Conservation (phyloP, 2,888 invertebrate species). For the Stenchaetothrips biformis region DNA sequence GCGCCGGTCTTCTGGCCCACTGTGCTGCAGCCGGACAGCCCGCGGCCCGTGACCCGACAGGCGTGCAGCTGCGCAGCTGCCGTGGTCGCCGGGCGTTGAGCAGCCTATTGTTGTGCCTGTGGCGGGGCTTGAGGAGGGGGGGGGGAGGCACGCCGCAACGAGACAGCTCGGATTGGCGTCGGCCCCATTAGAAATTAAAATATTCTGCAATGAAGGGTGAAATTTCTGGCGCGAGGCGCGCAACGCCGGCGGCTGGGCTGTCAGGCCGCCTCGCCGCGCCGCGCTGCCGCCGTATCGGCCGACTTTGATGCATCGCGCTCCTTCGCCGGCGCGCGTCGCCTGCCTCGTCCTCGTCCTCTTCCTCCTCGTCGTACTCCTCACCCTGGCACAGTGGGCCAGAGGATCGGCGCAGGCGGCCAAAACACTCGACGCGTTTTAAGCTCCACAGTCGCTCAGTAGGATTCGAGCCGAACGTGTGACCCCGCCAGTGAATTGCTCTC, state of each 20-base stretch:
- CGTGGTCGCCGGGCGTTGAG: background rate
- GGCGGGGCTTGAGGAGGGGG: background rate
- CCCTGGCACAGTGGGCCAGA: no score
- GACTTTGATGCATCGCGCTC: background rate
- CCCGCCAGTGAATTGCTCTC: no score
- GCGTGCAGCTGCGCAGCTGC: background rate
- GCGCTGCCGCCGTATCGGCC: background rate
- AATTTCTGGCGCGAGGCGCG: background rate
- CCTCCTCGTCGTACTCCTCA: no score
- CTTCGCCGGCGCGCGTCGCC: background rate
- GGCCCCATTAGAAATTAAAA: constrained; percentile 11
- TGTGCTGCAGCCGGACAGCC: no score
- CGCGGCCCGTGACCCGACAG: no score
- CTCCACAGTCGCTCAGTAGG: no score
- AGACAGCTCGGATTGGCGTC: no score
- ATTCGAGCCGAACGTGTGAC: no score
- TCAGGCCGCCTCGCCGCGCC: background rate
- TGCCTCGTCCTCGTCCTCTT: no score
- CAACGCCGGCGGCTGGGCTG: background rate
- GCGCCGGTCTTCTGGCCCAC: no score
- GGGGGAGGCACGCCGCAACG: background rate
- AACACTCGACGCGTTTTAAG: no score
- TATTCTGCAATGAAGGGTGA: constrained; percentile 1
- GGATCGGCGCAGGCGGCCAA: no score
- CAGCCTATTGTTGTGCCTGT: background rate